These are phyloP conservation scores for Donacobius atricapilla DNA, from an alignment of 2,113 vertebrate species.

Conservation along the genomic window DNA sequence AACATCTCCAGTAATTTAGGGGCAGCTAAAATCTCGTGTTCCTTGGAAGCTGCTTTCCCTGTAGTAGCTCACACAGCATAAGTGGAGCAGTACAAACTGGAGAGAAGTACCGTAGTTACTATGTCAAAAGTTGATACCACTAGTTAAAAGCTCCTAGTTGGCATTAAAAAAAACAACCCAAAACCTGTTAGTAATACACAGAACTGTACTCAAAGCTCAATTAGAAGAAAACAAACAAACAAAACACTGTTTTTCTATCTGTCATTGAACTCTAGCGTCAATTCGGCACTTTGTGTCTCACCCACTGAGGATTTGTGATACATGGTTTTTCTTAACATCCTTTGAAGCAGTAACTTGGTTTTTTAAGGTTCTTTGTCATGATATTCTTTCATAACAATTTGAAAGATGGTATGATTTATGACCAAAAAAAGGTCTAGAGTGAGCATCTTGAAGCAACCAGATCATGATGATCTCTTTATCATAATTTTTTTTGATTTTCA, in stretches of 20 bases:
- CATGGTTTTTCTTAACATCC: background rate
- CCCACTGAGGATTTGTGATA: background rate
- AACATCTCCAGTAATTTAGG: slow-evolving; percentile 54
- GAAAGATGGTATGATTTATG: background rate
- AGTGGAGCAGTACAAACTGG: background rate
- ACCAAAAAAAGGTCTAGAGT: background rate
- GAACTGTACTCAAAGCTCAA: background rate
- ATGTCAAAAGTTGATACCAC: background rate
- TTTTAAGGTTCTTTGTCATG: background rate
- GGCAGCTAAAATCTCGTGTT: slow-evolving; percentile 14
- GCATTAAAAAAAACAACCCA: background rate
- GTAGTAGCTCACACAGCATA: background rate
- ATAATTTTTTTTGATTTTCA: background rate
- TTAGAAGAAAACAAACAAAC: background rate
- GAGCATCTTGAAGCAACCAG: background rate
- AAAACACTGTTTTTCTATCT: background rate
- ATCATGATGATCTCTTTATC: background rate
- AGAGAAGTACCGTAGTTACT: background rate
- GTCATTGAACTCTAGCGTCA: background rate
- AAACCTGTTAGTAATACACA: background rate
- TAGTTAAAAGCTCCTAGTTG: background rate
- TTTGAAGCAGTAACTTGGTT: background rate
- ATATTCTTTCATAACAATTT: background rate
- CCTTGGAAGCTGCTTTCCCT: slow-evolving; percentile 12
- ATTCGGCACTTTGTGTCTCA: background rate